A percentile compares a stretch with the other conserved stretches of the same genome.
phyloP scores from a whole-genome alignment of 2,113 vertebrate genomes.

The Mobula birostris region DNA sequence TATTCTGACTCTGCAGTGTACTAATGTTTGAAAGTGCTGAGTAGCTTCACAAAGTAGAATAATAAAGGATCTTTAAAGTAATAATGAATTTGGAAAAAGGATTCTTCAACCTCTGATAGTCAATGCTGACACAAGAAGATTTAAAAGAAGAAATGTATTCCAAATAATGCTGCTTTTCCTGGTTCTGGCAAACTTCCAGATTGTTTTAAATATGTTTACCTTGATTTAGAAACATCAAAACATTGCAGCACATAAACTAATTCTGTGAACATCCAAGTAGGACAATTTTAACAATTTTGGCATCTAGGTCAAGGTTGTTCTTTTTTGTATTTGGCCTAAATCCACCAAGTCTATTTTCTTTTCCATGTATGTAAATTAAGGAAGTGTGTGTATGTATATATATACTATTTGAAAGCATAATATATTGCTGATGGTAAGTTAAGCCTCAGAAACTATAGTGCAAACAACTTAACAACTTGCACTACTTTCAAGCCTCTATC shows the following conservation, averaged over 20 bases:
- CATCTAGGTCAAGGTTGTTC: not conserved
- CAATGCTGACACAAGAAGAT: not conserved
- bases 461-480: not conserved
- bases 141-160: not conserved
- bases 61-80: not conserved
- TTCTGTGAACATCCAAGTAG: not conserved
- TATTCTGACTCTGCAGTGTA: not conserved
- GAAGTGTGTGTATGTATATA: not conserved
- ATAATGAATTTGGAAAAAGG: not conserved
- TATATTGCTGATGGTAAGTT: not conserved
- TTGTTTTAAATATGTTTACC: not conserved
- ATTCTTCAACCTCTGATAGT: not conserved
- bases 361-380: not conserved
- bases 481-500: not conserved
- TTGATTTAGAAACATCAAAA: not conserved
- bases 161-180: not conserved
- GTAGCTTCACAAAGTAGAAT: not conserved
- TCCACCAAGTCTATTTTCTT: not conserved
- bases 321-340: not conserved
- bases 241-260: not conserved
- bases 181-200: not conserved
- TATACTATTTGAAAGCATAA: not conserved
- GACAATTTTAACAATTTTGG: conserved; percentile 3
- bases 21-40: not conserved
- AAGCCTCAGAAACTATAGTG: not conserved